Percentiles rank a stretch among this genome's conserved stretches.
Conservation (phyloP, 2,113 vertebrate species). For the Scartelaos histophorus region DNA sequence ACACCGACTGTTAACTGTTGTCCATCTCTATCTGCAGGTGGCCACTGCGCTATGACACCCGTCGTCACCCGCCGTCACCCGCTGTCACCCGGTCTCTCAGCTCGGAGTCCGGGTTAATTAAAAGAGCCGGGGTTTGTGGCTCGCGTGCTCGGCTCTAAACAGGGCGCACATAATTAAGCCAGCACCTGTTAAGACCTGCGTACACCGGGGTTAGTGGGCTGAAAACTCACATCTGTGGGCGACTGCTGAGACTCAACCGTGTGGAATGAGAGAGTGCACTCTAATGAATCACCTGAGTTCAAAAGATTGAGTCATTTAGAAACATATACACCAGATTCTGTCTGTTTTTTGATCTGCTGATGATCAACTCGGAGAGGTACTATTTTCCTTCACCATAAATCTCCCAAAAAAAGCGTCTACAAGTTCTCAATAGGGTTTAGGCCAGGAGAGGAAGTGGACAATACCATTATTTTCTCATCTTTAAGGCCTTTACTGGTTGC, state of each 20-base stretch:
- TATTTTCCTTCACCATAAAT: too few relatives aligned
- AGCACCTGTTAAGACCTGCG: conserved; percentile 72
- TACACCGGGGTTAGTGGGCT: conserved; percentile 25
- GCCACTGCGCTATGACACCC: conserved; percentile 40
- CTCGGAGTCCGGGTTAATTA: conserved; percentile 70
- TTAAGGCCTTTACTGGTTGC: too few relatives aligned
- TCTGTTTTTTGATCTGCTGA: too few relatives aligned
- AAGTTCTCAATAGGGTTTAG: too few relatives aligned
- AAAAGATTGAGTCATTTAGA: not conserved
- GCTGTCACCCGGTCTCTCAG: conserved; percentile 43
- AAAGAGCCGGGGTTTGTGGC: conserved; percentile 49
- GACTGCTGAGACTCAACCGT: conserved; percentile 20
- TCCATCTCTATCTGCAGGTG: conserved; percentile 47
- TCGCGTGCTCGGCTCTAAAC: conserved; percentile 28
- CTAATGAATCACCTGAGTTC: conserved; percentile 28
- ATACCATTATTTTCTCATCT: too few relatives aligned
- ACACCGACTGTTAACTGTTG: conserved; percentile 47
- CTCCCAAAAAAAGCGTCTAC: too few relatives aligned
- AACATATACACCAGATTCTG: not conserved
- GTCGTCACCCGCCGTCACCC: conserved; percentile 37
- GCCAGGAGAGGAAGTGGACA: too few relatives aligned
- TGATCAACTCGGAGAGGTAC: too few relatives aligned
- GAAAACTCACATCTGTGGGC: conserved; percentile 34
- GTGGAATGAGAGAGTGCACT: conserved; percentile 26
- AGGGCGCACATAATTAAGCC: conserved; percentile 72